These are phyloP conservation scores for Chrysodeixis includens DNA, from an alignment of 2,888 invertebrate species.

Conservation along the genomic window DNA sequence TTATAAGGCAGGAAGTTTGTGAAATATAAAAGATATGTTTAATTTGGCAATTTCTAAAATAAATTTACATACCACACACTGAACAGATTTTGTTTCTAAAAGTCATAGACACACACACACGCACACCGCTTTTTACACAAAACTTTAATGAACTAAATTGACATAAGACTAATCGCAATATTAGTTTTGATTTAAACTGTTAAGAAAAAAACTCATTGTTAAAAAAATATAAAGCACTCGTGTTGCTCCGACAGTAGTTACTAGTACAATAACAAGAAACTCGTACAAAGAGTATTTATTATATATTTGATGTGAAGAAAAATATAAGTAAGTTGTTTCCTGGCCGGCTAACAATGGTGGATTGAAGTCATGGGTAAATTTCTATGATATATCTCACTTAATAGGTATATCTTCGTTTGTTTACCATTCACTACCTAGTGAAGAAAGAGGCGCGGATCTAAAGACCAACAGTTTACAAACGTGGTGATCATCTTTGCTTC, in stretches of 20 bases:
- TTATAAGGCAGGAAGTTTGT: too few species aligned
- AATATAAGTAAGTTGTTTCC: conserved; percentile 1
- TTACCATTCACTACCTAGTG: background rate
- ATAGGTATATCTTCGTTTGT: background rate
- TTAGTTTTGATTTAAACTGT: too few species aligned
- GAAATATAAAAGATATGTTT: too few species aligned
- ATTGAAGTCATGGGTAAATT: background rate
- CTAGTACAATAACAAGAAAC: background rate
- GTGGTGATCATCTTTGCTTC: too few species aligned
- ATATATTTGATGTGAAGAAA: conserved; percentile 1
- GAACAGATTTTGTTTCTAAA: too few species aligned
- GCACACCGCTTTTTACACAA: too few species aligned
- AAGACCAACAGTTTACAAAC: background rate
- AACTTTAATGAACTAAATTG: too few species aligned
- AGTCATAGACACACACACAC: too few species aligned
- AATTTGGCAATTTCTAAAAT: too few species aligned
- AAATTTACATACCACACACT: too few species aligned
- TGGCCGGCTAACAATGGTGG: background rate
- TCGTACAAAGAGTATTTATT: conserved; percentile 3
- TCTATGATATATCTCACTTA: background rate
- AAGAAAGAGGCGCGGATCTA: background rate
- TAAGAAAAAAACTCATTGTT: background rate
- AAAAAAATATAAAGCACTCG: background rate
- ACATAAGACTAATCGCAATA: too few species aligned
- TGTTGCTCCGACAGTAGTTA: background rate